Conservation (phyloP, 1,140 invertebrate species). For the Colletes gigas region DNA sequence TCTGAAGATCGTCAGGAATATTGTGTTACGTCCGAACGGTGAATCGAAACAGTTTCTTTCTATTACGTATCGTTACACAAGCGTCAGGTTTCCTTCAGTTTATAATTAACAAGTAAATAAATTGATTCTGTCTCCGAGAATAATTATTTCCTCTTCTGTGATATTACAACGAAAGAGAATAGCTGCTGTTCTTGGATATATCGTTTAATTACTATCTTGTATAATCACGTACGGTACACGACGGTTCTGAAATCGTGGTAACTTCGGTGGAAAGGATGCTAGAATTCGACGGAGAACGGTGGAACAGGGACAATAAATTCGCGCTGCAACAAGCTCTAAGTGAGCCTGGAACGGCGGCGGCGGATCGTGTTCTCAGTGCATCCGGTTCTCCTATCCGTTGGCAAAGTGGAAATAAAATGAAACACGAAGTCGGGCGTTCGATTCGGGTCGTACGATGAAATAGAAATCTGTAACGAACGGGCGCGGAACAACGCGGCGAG, state of each 20-base stretch:
- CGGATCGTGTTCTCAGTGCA: slow-evolving; percentile 7
- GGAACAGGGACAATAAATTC: slow-evolving; percentile 1
- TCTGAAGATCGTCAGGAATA: neutral
- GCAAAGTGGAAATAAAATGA: slow-evolving; percentile 39
- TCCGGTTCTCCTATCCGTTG: neutral
- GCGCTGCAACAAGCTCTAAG: slow-evolving; percentile 1
- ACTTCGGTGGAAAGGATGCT: neutral
- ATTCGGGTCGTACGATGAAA: slow-evolving; percentile 16
- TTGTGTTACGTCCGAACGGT: too few relatives aligned
- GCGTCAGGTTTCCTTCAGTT: neutral
- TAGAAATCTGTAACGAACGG: slow-evolving; percentile 29
- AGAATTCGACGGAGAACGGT: neutral
- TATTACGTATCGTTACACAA: neutral
- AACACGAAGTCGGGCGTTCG: neutral
- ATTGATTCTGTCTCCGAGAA: neutral
- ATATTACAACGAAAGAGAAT: neutral
- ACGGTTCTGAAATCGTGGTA: neutral
- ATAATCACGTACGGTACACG: too few relatives aligned
- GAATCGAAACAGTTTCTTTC: neutral
- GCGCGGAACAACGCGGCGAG: neutral
- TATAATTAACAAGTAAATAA: neutral
- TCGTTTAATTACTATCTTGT: too few relatives aligned
- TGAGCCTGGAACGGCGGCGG: neutral
- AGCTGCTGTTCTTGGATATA: too few relatives aligned
- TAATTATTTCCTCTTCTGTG: neutral